Percentiles rank a stretch among this genome's conserved stretches.
phyloP scores from a whole-genome alignment of 2,113 vertebrate genomes.

The Daphoenositta chrysoptera region DNA sequence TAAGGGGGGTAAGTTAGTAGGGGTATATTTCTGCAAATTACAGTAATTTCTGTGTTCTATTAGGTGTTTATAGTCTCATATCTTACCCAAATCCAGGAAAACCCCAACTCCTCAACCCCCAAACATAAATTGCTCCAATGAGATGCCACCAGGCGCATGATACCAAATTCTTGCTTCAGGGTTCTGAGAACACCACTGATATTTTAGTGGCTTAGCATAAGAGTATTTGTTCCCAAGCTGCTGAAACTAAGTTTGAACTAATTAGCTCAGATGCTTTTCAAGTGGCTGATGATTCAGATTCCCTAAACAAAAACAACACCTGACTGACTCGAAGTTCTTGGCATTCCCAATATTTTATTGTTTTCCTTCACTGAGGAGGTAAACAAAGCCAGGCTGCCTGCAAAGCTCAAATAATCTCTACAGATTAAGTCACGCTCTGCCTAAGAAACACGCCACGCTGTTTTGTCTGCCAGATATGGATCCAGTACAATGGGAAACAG shows the following conservation, averaged over 20 bases:
- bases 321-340: not conserved
- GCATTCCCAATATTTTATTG: not conserved
- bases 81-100: not conserved
- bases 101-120: rapidly evolving
- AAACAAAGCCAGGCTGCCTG: not conserved
- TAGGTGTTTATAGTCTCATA: not conserved
- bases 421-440: not conserved
- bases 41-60: not conserved
- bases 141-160: rapidly evolving
- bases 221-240: not conserved
- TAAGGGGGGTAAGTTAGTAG: not conserved
- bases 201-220: not conserved
- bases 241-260: not conserved
- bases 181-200: not conserved
- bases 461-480: not conserved
- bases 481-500: not conserved
- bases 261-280: not conserved
- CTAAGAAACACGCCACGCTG: not conserved
- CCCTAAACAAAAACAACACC: not conserved
- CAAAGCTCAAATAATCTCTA: not conserved
- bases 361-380: not conserved
- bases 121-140: not conserved
- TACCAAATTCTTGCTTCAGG: not conserved
- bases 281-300: not conserved
- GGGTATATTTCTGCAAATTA: not conserved